phyloP scores from a whole-genome alignment of 2,888 invertebrate species.

The Leptarthrus brevirostris region DNA sequence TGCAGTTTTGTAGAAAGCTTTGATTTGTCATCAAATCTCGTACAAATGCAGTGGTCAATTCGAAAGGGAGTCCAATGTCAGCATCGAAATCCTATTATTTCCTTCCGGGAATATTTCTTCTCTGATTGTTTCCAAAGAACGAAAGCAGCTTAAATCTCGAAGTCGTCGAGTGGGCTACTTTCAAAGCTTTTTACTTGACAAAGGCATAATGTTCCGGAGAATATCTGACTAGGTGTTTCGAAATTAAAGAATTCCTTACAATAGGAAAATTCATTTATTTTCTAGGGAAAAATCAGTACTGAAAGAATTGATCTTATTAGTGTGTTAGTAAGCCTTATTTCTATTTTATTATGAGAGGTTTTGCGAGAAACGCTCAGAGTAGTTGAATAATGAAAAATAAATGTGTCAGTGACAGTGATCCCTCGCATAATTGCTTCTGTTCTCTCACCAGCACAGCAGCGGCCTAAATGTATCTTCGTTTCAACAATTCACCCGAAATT shows the following conservation, averaged over 20 bases:
- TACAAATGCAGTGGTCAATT: conserved; percentile 28
- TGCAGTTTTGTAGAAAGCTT: conserved; percentile 25
- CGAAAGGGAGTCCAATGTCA: conserved; percentile 21
- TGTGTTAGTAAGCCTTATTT: too few relatives aligned
- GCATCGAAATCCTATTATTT: conserved; percentile 35
- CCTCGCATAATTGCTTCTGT: too few relatives aligned
- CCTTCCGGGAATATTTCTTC: conserved; percentile 28
- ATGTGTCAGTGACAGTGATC: too few relatives aligned
- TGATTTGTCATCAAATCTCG: conserved; percentile 37
- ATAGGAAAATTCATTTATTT: too few relatives aligned
- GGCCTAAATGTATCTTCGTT: too few relatives aligned
- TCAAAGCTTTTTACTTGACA: background rate
- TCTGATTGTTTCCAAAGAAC: conserved; percentile 29
- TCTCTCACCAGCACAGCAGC: too few relatives aligned
- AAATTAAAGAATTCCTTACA: conserved; percentile 5
- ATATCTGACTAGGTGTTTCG: conserved; percentile 21
- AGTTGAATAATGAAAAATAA: too few relatives aligned
- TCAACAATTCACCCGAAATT: too few relatives aligned
- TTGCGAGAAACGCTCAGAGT: too few relatives aligned
- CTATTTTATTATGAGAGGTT: too few relatives aligned
- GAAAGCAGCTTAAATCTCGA: conserved; percentile 13
- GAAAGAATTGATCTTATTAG: too few relatives aligned
- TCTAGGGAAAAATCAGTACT: too few relatives aligned
- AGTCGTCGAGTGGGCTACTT: background rate
- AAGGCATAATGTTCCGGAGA: conserved; percentile 16